Base-by-base conservation (phyloP, 2,888 invertebrate genomes). In the Sminthurides aquaticus region DNA sequence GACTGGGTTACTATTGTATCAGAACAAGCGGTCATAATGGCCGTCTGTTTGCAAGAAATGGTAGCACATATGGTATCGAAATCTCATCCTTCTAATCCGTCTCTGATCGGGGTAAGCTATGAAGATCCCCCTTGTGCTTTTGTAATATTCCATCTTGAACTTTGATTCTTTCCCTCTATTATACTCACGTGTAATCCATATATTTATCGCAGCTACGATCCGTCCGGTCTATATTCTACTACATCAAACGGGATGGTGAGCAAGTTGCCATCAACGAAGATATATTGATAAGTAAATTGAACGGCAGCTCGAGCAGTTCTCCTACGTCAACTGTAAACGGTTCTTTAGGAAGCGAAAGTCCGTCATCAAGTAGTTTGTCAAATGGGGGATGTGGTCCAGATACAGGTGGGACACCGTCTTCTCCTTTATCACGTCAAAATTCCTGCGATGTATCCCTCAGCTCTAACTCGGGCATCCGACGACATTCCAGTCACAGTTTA, bases 1-100 rank as follows among this genome's bases (percentile, higher is more conserved):
- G 88, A 92, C 77, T 97, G 97, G 97, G 88, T 98, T 69, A 93
- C 92, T 25, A 85, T 98, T 74, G 84, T 86, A 62, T 95, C 93
- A 73, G 88, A 91, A 71, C 90, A 92, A 80, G 92, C 96, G 1
- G 95, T 97, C 78, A 84, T 98, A 69, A 92, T 99, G 84, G 96
- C 96, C 29, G 89, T 95, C 64, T 94, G 94, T 77, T 82, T 99
- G 65, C 91, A 96, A 83, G 89, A 91, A 3, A 92, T 98, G 85
- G 97, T 98, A 0, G 93, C 96, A 77, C 97, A 98, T 79, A 81
- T 98, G 74, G 82, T 90, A 79, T 81, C 87, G 58, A 88, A 88
- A 78, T 87, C 86, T 76, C 84, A 83, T 76, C 87, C 74, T 29
- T 54, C 68, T 54, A 69, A 67, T 60, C 70, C 71, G n/a, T 72